Conservation (phyloP, 2,113 vertebrate genomes). For the Brienomyrus brachyistius region DNA sequence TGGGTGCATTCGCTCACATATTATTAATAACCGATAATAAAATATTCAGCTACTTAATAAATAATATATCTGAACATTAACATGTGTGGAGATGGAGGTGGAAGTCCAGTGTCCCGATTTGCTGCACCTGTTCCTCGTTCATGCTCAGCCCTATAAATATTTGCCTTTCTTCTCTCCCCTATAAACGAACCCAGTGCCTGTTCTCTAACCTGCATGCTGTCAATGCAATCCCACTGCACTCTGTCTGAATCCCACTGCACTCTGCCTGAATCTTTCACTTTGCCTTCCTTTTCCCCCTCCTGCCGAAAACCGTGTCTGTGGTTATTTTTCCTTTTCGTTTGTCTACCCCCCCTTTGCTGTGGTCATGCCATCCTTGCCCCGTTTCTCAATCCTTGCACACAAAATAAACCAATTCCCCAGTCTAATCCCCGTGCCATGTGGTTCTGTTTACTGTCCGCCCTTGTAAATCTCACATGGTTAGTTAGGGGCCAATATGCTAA, state of each 20-base stretch:
- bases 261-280: background rate
- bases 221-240: background rate
- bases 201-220: background rate
- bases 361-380: background rate
- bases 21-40: slow-evolving; percentile 1
- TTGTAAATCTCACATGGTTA: background rate
- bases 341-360: background rate
- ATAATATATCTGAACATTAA: background rate
- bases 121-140: background rate
- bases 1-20: background rate
- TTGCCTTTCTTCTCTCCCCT: background rate
- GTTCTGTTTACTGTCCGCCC: background rate
- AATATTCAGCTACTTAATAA: background rate
- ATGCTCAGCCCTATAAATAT: background rate
- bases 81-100: background rate
- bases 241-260: background rate
- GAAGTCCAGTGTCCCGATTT: background rate
- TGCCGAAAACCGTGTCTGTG: background rate
- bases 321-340: background rate
- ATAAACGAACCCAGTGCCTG: background rate
- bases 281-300: background rate
- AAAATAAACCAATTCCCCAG: background rate
- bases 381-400: background rate
- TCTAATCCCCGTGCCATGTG: background rate
- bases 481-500: background rate